These are phyloP conservation scores for Tricholaema leucomelas DNA, from an alignment of 2,113 vertebrate species.

Conservation along the genomic window DNA sequence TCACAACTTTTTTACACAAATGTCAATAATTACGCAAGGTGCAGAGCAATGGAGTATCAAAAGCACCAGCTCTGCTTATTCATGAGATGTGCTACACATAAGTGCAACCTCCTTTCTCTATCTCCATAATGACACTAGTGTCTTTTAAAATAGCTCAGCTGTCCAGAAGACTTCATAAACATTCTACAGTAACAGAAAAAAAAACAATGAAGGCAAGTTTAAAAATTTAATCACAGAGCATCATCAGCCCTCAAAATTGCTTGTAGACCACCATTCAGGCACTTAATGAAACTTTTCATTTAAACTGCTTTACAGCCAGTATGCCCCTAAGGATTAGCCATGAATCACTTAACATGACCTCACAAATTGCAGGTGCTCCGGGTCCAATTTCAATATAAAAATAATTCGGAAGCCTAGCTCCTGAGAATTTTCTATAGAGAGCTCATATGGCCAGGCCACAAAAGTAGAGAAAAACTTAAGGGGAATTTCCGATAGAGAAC, in stretches of 20 bases:
- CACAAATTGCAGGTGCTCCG: background rate
- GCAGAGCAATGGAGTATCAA: background rate
- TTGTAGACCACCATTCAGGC: background rate
- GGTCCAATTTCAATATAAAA: background rate
- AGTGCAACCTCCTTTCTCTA: background rate
- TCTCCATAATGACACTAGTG: background rate
- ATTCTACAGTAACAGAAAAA: background rate
- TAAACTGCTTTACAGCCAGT: background rate
- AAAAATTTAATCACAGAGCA: background rate
- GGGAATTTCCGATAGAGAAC: background rate
- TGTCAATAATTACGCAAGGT: background rate
- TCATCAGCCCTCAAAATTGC: background rate
- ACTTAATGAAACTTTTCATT: conserved; percentile 33
- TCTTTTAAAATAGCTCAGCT: background rate
- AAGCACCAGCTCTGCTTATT: background rate
- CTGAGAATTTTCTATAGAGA: background rate
- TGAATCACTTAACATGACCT: background rate
- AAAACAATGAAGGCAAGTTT: background rate
- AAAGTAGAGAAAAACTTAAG: conserved; percentile 11
- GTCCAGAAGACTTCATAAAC: background rate
- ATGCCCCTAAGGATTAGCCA: background rate
- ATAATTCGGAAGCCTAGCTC: background rate
- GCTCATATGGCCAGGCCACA: background rate
- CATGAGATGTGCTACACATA: background rate
- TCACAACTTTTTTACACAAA: background rate